Evolutionary conservation across 2,113 vertebrate species (phyloP).

Genomic region (Aplodontia rufa): DNA sequence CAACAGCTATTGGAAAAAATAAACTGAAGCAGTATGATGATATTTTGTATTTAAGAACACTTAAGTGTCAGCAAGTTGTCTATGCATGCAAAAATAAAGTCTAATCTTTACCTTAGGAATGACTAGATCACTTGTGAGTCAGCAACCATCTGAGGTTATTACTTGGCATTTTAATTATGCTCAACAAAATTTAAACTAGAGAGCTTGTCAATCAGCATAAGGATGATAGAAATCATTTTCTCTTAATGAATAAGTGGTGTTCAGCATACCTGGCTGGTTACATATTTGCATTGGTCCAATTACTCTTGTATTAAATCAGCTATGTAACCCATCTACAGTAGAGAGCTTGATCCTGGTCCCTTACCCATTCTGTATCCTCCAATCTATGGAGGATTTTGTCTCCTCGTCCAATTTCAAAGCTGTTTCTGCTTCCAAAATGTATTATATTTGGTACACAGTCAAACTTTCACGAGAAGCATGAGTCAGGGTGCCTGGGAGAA

Average conservation of each 20-base stretch:
- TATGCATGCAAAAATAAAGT: background rate
- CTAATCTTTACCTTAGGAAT: background rate
- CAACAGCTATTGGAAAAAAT: background rate
- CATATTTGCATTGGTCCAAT: accelerated
- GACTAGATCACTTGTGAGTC: background rate
- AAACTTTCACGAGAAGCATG: background rate
- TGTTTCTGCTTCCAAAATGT: background rate
- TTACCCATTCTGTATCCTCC: background rate
- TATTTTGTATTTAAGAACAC: background rate
- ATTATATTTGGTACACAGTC: background rate
- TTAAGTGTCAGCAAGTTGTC: background rate
- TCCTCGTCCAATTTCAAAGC: background rate
- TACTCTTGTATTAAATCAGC: background rate
- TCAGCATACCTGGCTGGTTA: background rate
- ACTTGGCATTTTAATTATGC: background rate
- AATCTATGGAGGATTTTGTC: background rate
- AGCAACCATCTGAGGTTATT: background rate
- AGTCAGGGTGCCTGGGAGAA: background rate
- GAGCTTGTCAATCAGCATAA: background rate
- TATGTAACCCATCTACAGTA: background rate
- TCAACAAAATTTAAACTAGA: background rate
- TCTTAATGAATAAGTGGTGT: background rate
- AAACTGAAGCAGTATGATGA: background rate
- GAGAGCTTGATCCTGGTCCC: background rate
- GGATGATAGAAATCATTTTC: background rate